Conservation (phyloP, 2,888 invertebrate species). For the Odontothrips loti region DNA sequence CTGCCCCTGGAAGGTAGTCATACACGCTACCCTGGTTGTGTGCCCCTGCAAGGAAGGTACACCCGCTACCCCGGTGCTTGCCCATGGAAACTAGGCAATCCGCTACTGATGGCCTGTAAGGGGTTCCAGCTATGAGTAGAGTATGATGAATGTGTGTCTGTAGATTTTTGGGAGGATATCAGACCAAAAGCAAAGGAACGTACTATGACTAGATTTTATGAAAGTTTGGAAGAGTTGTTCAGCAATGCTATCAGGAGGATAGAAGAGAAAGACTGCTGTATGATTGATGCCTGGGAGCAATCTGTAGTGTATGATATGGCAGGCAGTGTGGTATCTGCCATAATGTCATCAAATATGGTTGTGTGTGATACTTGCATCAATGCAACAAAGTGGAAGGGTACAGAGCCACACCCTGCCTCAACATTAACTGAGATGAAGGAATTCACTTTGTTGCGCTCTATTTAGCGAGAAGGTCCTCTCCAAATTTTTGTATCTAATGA, state of each 20-base stretch:
- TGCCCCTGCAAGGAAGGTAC: no score
- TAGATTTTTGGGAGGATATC: background rate
- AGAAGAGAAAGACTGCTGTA: background rate
- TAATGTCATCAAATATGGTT: background rate
- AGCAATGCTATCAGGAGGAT: background rate
- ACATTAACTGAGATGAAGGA: background rate
- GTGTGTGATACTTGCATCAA: background rate
- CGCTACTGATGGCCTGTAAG: no score
- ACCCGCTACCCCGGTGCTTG: no score
- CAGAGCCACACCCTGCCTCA: background rate
- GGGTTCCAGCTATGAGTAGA: no score
- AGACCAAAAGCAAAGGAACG: background rate
- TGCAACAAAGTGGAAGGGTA: background rate
- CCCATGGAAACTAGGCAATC: no score
- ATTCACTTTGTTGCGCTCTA: background rate
- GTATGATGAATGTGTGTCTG: no score
- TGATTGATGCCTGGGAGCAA: background rate
- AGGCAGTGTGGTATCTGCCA: background rate
- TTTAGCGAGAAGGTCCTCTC: background rate
- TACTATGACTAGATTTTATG: background rate
- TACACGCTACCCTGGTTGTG: no score
- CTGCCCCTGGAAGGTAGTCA: no score
- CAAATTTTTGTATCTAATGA: background rate
- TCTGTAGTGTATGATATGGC: background rate
- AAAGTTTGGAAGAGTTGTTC: background rate